Percentiles rank a stretch among this genome's conserved stretches.
Evolutionary conservation across 35 echinoderm and acorn worm genomes (phyloP).

Genomic region (Stichopus chloronotus): DNA sequence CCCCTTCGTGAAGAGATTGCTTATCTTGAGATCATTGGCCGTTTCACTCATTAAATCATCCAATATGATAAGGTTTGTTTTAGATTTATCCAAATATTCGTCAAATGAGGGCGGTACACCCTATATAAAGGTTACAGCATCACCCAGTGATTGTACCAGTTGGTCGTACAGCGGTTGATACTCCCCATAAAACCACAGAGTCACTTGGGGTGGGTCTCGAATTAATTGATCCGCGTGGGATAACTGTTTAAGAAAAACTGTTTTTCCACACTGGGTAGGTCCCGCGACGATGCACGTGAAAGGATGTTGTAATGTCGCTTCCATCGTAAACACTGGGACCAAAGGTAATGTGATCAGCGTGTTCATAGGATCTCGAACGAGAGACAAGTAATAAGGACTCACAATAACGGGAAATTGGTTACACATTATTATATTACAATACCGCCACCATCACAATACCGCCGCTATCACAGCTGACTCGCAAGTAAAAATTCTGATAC

Average conservation of each 20-base stretch:
- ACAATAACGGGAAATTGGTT: no score
- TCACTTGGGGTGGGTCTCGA: no score
- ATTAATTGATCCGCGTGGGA: slow-evolving; percentile 48
- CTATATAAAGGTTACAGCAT: slow-evolving; percentile 42
- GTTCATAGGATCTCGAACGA: no score
- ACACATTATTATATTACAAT: no score
- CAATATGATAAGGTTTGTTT: slow-evolving; percentile 51
- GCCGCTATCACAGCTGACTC: no score
- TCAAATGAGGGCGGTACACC: slow-evolving; percentile 38
- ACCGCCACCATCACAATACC: no score
- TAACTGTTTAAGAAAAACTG: slow-evolving; percentile 61
- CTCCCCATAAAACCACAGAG: slow-evolving; percentile 45
- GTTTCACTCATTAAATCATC: slow-evolving; percentile 58
- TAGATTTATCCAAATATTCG: slow-evolving; percentile 4
- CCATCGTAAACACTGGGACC: background rate
- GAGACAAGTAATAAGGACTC: no score
- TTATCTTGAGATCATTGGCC: slow-evolving; percentile 43
- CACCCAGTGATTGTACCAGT: background rate
- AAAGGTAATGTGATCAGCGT: no score
- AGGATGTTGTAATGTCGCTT: slow-evolving; percentile 58
- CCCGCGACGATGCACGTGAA: slow-evolving; percentile 31
- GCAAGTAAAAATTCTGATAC: no score
- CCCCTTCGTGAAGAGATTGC: slow-evolving; percentile 55
- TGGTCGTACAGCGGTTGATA: slow-evolving; percentile 38
- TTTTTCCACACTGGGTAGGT: slow-evolving; percentile 75